A percentile compares a stretch with the other conserved stretches of the same genome.
Conservation (phyloP, 2,113 vertebrate genomes). For the Spea multiplicata region DNA sequence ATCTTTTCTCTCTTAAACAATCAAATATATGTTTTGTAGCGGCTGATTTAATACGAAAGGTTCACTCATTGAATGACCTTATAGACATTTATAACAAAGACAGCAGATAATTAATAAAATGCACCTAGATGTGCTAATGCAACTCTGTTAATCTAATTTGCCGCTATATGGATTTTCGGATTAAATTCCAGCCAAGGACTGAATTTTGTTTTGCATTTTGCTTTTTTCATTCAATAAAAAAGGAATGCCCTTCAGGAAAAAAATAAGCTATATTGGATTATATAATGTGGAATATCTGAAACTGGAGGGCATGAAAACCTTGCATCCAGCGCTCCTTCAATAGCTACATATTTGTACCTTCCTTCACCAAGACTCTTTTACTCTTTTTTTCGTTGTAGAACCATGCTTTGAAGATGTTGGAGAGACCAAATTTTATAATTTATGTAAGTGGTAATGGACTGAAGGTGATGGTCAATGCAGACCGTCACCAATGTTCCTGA, state of each 20-base stretch:
- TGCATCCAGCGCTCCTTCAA: not conserved
- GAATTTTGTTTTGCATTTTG: not conserved
- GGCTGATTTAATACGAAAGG: not conserved
- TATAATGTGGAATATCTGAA: too few species aligned
- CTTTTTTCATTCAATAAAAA: not conserved
- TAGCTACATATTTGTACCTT: too few species aligned
- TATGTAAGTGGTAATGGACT: too few species aligned
- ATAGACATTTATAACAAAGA: not conserved
- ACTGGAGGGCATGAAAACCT: not conserved
- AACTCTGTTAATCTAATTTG: not conserved
- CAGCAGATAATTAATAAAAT: not conserved
- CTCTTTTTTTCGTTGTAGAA: too few species aligned
- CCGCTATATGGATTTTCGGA: not conserved
- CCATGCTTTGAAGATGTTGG: too few species aligned
- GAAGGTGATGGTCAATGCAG: too few species aligned
- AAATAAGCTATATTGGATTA: not conserved
- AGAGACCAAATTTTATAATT: too few species aligned
- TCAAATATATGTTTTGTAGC: not conserved
- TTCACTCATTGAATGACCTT: not conserved
- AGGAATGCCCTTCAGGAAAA: not conserved
- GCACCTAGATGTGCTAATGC: not conserved
- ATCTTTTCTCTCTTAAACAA: not conserved
- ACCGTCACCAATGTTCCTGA: too few species aligned
- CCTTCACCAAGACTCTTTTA: too few species aligned
- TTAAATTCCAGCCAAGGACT: not conserved